These are phyloP conservation scores for Molothrus aeneus DNA, from an alignment of 2,797 vertebrate genomes.

Conservation along the genomic window DNA sequence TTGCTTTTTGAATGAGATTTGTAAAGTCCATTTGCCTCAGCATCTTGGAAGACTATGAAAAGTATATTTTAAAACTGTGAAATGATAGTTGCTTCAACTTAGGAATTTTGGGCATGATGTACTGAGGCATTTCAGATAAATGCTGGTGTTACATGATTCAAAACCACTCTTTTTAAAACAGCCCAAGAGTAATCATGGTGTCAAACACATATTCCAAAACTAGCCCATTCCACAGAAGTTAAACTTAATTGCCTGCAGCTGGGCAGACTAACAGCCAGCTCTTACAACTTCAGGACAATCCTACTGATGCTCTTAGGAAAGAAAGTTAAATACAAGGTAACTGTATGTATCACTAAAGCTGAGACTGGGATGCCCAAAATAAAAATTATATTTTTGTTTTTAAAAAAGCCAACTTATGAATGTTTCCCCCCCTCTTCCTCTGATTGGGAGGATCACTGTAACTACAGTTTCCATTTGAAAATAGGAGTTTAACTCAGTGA, in stretches of 20 bases:
- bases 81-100: neutral
- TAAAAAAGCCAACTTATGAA: neutral
- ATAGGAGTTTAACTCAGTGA: neutral
- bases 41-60: neutral
- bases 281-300: neutral
- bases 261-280: neutral
- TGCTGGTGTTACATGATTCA: neutral
- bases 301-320: neutral
- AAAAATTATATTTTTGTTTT: neutral
- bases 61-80: neutral
- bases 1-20: slow-evolving; percentile 8
- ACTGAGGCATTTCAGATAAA: slow-evolving; percentile 1
- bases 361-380: neutral
- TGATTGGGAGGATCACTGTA: neutral
- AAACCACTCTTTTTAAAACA: neutral
- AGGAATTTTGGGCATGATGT: neutral
- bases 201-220: neutral
- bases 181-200: neutral
- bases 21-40: neutral
- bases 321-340: neutral
- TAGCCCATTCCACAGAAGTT: neutral
- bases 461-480: neutral
- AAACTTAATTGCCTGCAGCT: neutral
- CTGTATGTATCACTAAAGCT: neutral
- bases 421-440: neutral